Percentiles rank a stretch among this genome's conserved stretches.
These are phyloP conservation scores for Myotis findleyi DNA, from an alignment of 2,797 vertebrate species.

Conservation along the genomic window DNA sequence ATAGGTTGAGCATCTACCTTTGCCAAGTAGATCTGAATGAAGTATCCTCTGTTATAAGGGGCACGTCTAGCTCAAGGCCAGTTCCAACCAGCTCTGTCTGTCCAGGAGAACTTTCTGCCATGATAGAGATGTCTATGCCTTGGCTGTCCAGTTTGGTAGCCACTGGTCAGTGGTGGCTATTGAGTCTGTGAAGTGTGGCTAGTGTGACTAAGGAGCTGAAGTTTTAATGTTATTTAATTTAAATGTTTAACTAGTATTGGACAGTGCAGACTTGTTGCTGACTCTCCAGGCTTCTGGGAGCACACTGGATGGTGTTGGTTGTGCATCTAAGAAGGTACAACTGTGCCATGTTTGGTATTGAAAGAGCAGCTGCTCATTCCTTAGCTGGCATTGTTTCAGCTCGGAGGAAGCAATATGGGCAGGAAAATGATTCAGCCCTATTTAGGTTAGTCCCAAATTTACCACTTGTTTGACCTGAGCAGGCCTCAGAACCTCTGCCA, in stretches of 20 bases:
- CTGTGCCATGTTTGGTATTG: neutral
- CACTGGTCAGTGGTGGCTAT: no score
- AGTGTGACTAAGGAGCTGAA: neutral
- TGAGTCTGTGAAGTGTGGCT: neutral
- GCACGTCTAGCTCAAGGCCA: neutral
- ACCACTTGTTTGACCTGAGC: neutral
- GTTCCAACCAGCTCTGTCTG: neutral
- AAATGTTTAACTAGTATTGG: neutral
- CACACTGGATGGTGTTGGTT: no score
- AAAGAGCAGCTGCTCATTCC: neutral
- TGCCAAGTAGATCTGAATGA: no score
- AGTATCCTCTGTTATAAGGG: neutral
- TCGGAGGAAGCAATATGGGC: neutral
- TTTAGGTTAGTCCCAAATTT: neutral
- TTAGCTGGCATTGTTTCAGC: neutral
- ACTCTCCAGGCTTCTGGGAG: neutral
- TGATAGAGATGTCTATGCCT: no score
- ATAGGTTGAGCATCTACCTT: neutral
- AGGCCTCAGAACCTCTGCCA: neutral
- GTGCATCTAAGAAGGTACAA: neutral
- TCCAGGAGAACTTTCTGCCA: neutral
- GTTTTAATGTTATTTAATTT: neutral
- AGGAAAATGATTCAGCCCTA: neutral
- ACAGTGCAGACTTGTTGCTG: rapidly evolving
- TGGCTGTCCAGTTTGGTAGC: neutral